Conservation (phyloP, 1,140 invertebrate genomes). For the Spodoptera frugiperda region DNA sequence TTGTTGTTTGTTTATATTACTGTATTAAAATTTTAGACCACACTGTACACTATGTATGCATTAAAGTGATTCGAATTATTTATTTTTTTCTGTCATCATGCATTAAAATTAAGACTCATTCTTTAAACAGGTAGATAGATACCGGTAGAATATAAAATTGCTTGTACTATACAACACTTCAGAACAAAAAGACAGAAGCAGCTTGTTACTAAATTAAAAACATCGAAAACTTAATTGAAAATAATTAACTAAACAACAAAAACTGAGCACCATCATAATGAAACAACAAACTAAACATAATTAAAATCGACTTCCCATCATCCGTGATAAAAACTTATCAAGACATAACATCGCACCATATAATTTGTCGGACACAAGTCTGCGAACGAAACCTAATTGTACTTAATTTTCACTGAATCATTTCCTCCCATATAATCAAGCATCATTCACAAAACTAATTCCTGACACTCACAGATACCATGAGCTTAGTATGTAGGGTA, state of each 20-base stretch:
- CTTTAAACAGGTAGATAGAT: no score
- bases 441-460: conserved; percentile 59
- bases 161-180: no score
- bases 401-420: conserved; percentile 49
- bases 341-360: conserved; percentile 17
- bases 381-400: conserved; percentile 29
- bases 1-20: no score
- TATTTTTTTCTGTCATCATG: no score
- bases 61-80: no score
- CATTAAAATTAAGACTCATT: no score
- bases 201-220: not conserved
- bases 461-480: conserved; percentile 49
- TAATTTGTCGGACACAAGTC: conserved; percentile 27
- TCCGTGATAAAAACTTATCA: conserved; percentile 19
- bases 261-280: not conserved
- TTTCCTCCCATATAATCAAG: conserved; percentile 55
- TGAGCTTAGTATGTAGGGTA: conserved; percentile 27
- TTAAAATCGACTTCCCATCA: conserved; percentile 13
- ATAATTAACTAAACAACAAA: not conserved
- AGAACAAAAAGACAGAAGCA: no score
- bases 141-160: no score
- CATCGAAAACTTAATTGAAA: not conserved
- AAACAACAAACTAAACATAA: not conserved
- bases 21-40: no score
- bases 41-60: no score